Conservation (phyloP, 2,797 vertebrate species). For the Sarcophilus harrisii region DNA sequence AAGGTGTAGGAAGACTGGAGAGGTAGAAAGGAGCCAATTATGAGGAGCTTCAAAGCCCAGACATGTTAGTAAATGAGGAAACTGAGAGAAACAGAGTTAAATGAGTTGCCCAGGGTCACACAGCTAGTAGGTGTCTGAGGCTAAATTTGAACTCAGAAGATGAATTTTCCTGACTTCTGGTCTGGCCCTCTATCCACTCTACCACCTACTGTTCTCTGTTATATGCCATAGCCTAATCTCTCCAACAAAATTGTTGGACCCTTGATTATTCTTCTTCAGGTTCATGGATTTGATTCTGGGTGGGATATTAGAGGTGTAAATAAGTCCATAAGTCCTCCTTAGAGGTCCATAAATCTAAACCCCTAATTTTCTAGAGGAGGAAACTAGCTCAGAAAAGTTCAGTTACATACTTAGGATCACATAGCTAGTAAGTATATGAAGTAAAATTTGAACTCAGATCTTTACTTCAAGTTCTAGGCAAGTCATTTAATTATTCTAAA, state of each 20-base stretch:
- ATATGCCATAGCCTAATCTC: too few relatives aligned
- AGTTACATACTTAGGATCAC: constrained; percentile 32
- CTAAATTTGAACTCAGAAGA: neutral
- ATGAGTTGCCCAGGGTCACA: neutral
- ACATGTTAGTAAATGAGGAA: neutral
- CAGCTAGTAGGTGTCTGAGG: too few relatives aligned
- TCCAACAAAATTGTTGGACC: neutral
- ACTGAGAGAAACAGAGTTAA: neutral
- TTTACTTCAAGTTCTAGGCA: constrained; percentile 1
- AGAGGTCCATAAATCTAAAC: neutral
- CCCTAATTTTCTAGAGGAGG: neutral
- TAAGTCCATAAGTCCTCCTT: too few relatives aligned
- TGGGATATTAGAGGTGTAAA: too few relatives aligned
- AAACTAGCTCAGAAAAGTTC: constrained; percentile 25
- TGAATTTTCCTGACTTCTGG: neutral
- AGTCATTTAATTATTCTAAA: too few relatives aligned
- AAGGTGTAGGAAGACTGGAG: neutral
- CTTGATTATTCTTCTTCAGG: neutral
- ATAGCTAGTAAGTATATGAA: neutral
- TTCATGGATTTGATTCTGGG: neutral
- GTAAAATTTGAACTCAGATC: neutral
- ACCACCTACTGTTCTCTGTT: neutral
- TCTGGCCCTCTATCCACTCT: neutral
- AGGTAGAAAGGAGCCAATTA: neutral
- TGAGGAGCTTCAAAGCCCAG: neutral